Base-by-base conservation (phyloP, 2,797 vertebrate genomes). In the Natrix natrix region DNA sequence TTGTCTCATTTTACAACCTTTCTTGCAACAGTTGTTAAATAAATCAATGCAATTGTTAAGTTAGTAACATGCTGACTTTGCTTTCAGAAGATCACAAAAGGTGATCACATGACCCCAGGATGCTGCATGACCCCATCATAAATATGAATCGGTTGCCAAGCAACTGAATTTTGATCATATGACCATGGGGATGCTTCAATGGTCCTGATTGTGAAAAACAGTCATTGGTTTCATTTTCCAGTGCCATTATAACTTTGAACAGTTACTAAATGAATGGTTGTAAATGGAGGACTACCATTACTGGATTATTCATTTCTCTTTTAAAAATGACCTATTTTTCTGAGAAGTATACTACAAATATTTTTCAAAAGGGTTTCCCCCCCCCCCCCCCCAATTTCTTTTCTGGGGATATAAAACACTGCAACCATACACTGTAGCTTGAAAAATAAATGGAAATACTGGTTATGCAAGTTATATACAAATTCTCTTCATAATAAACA, bases 401-500 rank as follows among this genome's bases (percentile, higher is more conserved):
- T 32, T 90, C 83, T 26, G 3, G 59, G 16, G 26, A 90, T 90
- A 86, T 63, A 57, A 90, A 20, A 4, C 14, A 74, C 3, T 89
- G 26, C 14, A 43, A 43, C 8, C 59, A 92, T n/a, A 94, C 57
- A 83, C 52, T 48, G 83, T 2, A 1, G 83, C 6, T 94, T n/a
- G 55, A 91, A 8, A 91, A 93, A 87, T 48, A 87, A 48, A 66
- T 14, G 22, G 0, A 43, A 24, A 22, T 91, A n/a, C 17, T 90
- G 48, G 14, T 87, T 55, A 6, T 92, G 93, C 88, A 74, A 78
- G 55, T 37, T 78, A 60, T 43, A 22, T 11, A 1, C 54, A 0
- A 7, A 59, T 91, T 92, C 11, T 91, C 2, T 91, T 56, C 20
- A 86, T 83, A 88, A 1, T 16, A 92, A 93, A 86, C 93, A 94